Evolutionary conservation across 2,888 invertebrate genomes (phyloP).

Genomic region (Fragum sueziense): DNA sequence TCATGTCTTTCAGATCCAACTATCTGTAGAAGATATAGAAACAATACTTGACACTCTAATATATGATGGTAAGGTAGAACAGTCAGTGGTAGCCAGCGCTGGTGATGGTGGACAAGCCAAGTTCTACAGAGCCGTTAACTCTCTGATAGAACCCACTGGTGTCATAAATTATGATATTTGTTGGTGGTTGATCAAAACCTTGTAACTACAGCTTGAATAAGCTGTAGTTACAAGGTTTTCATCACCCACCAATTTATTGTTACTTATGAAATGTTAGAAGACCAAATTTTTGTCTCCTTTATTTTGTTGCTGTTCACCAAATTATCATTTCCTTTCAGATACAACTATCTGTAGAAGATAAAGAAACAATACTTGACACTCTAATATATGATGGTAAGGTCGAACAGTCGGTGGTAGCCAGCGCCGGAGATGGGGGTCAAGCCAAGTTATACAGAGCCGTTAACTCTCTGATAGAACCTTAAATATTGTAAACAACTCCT

Average conservation of each 20-base stretch:
- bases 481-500: slow-evolving; percentile 91
- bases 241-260: no score
- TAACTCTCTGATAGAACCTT: slow-evolving; percentile 88
- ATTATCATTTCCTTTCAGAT: slow-evolving; percentile 83
- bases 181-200: slow-evolving; percentile 96
- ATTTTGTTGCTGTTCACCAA: no score
- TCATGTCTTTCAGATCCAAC: slow-evolving; percentile 84
- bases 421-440: slow-evolving; percentile 72
- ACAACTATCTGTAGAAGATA: slow-evolving; percentile 89
- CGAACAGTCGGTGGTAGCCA: slow-evolving; percentile 86
- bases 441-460: slow-evolving; percentile 89
- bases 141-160: slow-evolving; percentile 90
- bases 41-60: slow-evolving; percentile 95
- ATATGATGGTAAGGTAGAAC: slow-evolving; percentile 95
- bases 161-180: slow-evolving; percentile 93
- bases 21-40: slow-evolving; percentile 92
- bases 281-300: no score
- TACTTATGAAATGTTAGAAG: no score
- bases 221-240: no score
- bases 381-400: slow-evolving; percentile 95
- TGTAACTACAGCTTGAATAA: no score
- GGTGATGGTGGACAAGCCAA: slow-evolving; percentile 75
- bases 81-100: slow-evolving; percentile 83
- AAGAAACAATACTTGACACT: slow-evolving; percentile 95
- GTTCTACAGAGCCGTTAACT: slow-evolving; percentile 91